Conservation (phyloP, 2,797 vertebrate species). For the Hippoglossus hippoglossus region DNA sequence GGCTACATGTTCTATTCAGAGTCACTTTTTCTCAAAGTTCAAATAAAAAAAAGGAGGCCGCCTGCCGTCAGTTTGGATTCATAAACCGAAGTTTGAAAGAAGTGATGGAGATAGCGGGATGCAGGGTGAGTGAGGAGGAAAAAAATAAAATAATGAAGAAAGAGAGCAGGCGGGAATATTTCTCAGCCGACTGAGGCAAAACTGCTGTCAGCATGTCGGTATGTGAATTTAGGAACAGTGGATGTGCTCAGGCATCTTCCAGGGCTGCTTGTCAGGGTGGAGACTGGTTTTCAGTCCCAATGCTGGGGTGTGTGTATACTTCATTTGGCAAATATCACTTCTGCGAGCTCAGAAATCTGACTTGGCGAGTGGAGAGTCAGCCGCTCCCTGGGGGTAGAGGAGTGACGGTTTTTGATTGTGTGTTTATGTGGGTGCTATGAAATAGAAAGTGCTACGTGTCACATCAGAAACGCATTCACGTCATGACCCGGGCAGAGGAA, state of each 20-base stretch:
- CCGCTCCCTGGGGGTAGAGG: constrained; percentile 16
- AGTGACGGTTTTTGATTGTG: constrained; percentile 18
- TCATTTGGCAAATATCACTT: constrained; percentile 25
- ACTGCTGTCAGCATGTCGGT: constrained; percentile 29
- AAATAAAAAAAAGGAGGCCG: constrained; percentile 40
- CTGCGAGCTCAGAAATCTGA: not conserved
- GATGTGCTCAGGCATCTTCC: constrained; percentile 44
- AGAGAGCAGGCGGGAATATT: constrained; percentile 46
- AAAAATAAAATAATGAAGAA: constrained; percentile 3
- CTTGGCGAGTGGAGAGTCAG: too few relatives aligned
- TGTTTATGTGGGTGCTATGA: constrained; percentile 16
- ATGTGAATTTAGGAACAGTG: constrained; percentile 40
- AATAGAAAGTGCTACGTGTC: constrained; percentile 18
- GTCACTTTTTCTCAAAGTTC: constrained; percentile 62
- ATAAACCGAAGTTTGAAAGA: constrained; percentile 61
- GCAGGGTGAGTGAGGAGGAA: constrained; percentile 23
- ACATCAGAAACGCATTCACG: constrained; percentile 14
- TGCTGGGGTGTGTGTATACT: constrained; percentile 16
- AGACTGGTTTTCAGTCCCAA: constrained; percentile 25
- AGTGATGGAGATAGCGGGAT: constrained; percentile 47
- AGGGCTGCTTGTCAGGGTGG: constrained; percentile 34
- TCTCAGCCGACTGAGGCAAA: constrained; percentile 46
- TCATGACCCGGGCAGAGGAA: constrained; percentile 23
- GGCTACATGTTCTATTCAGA: constrained; percentile 65
- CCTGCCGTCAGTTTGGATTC: constrained; percentile 62